phyloP scores from a whole-genome alignment of 2,113 vertebrate species.

The Lethenteron camtschaticum region DNA sequence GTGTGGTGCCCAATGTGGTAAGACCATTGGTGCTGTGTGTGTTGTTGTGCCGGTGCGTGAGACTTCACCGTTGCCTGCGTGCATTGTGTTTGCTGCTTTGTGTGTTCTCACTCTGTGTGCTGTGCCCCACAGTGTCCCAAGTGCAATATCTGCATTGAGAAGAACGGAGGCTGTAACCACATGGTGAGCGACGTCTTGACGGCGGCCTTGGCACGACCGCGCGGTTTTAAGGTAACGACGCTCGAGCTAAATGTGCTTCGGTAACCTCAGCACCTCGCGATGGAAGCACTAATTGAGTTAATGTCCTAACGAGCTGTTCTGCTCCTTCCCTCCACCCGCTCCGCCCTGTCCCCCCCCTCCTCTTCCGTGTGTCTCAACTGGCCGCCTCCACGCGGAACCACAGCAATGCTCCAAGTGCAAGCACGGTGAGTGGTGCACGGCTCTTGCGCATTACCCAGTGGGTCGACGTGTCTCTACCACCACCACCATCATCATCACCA shows the following conservation, averaged over 20 bases:
- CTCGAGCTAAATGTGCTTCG: not conserved
- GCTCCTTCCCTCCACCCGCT: slow-evolving; percentile 9
- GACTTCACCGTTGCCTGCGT: not conserved
- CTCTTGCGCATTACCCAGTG: too few species aligned
- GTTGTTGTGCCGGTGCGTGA: not conserved
- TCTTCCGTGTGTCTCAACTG: slow-evolving; percentile 15
- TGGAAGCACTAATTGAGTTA: too few species aligned
- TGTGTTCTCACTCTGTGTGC: not conserved
- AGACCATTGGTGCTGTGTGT: not conserved
- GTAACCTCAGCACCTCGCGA: slow-evolving; percentile 8
- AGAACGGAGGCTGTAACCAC: slow-evolving; percentile 98
- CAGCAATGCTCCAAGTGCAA: slow-evolving; percentile 99
- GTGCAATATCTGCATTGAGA: slow-evolving; percentile 99
- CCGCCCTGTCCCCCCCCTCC: slow-evolving; percentile 11
- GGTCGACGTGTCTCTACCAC: too few species aligned
- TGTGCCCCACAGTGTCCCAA: slow-evolving; percentile 57
- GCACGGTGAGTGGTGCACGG: slow-evolving; percentile 45
- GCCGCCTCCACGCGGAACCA: slow-evolving; percentile 11
- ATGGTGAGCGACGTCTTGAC: slow-evolving; percentile 43
- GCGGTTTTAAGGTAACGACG: too few species aligned
- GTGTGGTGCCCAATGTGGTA: not conserved
- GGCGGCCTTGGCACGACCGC: too few species aligned
- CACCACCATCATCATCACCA: too few species aligned
- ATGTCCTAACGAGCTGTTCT: too few species aligned
- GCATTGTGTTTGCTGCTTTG: not conserved